Base-by-base conservation (phyloP, 2,113 vertebrate genomes). In the Poecilia latipinna region DNA sequence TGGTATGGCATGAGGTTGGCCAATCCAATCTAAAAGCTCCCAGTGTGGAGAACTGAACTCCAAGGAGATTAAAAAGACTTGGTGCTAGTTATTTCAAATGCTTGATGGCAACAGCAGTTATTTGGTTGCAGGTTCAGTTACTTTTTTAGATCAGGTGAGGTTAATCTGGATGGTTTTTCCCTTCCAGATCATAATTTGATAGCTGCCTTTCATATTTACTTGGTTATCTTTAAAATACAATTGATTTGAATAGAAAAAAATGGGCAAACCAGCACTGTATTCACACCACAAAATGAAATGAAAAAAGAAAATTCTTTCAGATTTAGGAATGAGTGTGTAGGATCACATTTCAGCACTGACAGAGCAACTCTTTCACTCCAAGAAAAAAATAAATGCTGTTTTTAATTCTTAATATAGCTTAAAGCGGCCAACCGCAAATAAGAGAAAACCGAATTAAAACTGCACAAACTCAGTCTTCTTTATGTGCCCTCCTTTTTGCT, bases 371-470 rank as follows among this genome's bases (percentile, higher is more conserved):
- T 61, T 4, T 44, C 3, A 33, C 68, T 42, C 35, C 35, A 29
- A 70, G 39, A n/a, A 37, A 22, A 72, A 57, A 19, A 42, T 68
- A 71, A 33, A 11, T 28, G 10, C 10, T 37, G 10, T 71, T 72
- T 77, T 65, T n/a, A 10, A 63, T 24, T 26, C 42, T 60, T 65
- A 24, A 69, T 65, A 44, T 65, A 39, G 22, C n/a, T 75, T 68
- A 15, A 29, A 35, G 33, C 39, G 4, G n/a, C 64, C 42, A 42
- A 78, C 39, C 65, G n/a, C 63, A 74, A 19, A 57, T 61, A 61
- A 68, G 70, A 72, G 29, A 75, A 80, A 81, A 54, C 17, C 76
- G 35, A 83, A 70, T 70, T 44, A 75, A 83, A 84, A 70, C 61
- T 42, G 64, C 73, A 42, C 72, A 39, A 70, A 72, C 35, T 74